phyloP scores from a whole-genome alignment of 2,797 vertebrate species.

The Oreochromis mossambicus region DNA sequence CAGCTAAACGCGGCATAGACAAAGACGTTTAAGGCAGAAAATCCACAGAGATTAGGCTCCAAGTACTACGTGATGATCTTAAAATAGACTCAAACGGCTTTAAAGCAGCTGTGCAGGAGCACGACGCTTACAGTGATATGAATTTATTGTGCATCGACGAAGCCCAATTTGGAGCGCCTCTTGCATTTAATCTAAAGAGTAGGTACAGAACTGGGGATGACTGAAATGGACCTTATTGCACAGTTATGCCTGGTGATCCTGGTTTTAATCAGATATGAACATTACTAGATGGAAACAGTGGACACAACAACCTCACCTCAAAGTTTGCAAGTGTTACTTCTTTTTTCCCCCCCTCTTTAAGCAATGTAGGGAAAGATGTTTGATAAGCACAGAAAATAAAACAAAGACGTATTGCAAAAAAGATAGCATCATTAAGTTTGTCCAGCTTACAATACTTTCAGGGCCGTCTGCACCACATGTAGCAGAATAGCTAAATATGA shows the following conservation, averaged over 20 bases:
- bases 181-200: background rate
- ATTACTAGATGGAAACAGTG: background rate
- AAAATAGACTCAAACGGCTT: conserved; percentile 37
- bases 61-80: conserved; percentile 3
- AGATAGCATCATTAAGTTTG: background rate
- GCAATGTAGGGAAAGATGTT: background rate
- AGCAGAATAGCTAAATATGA: background rate
- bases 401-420: background rate
- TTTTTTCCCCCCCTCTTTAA: accelerated
- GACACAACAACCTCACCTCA: accelerated
- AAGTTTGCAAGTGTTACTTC: accelerated
- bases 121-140: background rate
- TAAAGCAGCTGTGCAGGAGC: background rate
- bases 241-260: background rate
- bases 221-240: background rate
- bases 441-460: background rate
- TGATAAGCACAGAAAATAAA: background rate
- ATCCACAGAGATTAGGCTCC: conserved; percentile 33
- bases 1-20: background rate
- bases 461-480: background rate
- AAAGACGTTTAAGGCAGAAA: conserved; percentile 1
- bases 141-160: background rate
- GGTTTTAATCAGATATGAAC: background rate
- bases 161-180: background rate
- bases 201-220: background rate